These are phyloP conservation scores for Drosophila takahashii DNA, from an alignment of 1,140 invertebrate genomes.

Conservation along the genomic window DNA sequence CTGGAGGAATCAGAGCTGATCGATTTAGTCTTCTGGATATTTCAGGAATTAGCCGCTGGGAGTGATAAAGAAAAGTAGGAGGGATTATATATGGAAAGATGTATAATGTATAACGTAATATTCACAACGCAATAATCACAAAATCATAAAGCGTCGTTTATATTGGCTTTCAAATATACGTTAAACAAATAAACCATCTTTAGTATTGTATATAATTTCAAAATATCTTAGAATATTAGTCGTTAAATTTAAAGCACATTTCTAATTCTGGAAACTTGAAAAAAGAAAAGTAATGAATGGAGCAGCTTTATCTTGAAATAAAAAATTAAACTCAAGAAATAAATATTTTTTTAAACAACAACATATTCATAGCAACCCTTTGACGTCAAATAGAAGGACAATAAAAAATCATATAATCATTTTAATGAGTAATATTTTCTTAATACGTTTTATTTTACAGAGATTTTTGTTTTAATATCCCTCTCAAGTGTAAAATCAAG, in stretches of 20 bases:
- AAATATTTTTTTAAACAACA: no score
- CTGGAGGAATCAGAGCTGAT: neutral
- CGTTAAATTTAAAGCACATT: no score
- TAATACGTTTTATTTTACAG: neutral
- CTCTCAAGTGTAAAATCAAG: no score
- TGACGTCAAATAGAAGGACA: neutral
- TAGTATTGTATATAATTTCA: no score
- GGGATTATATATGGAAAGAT: constrained; percentile 2
- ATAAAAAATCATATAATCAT: neutral
- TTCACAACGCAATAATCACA: neutral
- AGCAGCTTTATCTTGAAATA: no score
- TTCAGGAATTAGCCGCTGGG: constrained; percentile 25
- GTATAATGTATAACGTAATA: neutral
- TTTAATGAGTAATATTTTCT: neutral
- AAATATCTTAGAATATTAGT: no score
- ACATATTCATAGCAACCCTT: neutral
- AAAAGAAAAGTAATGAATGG: no score
- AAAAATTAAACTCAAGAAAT: no score
- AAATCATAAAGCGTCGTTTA: neutral
- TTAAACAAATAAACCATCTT: neutral
- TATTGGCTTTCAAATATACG: neutral
- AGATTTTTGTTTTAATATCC: neutral
- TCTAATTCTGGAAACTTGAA: no score
- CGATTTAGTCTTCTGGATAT: constrained; percentile 23
- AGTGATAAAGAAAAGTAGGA: constrained; percentile 13